These are phyloP conservation scores for Drosophila koepferae DNA, from an alignment of 2,888 invertebrate genomes.

Conservation along the genomic window DNA sequence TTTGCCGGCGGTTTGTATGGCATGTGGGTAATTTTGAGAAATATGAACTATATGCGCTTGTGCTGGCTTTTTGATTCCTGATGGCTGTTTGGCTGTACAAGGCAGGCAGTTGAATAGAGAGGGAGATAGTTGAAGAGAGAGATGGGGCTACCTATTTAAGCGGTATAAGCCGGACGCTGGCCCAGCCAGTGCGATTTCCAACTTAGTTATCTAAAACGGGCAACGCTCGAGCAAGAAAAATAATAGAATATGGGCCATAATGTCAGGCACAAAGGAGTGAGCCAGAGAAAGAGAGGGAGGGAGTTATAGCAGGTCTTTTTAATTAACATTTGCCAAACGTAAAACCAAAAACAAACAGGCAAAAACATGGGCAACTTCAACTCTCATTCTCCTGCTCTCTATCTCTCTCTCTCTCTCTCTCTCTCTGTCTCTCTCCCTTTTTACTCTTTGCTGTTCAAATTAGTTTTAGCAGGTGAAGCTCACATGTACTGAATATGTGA, in stretches of 20 bases:
- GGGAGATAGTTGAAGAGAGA: not conserved
- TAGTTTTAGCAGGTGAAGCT: slow-evolving; percentile 40
- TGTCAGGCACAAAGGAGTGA: slow-evolving; percentile 9
- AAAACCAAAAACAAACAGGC: slow-evolving; percentile 34
- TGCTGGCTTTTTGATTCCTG: slow-evolving; percentile 53
- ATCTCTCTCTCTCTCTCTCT: too few species aligned
- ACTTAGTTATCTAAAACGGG: slow-evolving; percentile 40
- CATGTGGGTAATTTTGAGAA: slow-evolving; percentile 65
- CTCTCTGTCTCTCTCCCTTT: too few species aligned
- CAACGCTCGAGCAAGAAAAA: slow-evolving; percentile 37
- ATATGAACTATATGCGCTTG: slow-evolving; percentile 45
- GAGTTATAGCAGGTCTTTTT: slow-evolving; percentile 48
- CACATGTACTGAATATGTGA: slow-evolving; percentile 62
- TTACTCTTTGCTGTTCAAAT: slow-evolving; percentile 22
- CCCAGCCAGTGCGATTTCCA: slow-evolving; percentile 22
- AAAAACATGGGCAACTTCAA: slow-evolving; percentile 6
- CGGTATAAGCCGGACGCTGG: slow-evolving; percentile 40
- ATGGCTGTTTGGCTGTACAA: slow-evolving; percentile 19
- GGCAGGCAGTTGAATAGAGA: slow-evolving; percentile 1
- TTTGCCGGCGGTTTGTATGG: slow-evolving; percentile 25
- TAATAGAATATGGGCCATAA: slow-evolving; percentile 46
- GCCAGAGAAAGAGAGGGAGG: not conserved
- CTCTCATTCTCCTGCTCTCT: not conserved
- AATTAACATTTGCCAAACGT: slow-evolving; percentile 68
- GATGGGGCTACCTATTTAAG: slow-evolving; percentile 39